Evolutionary conservation across 2,113 vertebrate genomes (phyloP).

Genomic region (Puffinus mauretanicus): DNA sequence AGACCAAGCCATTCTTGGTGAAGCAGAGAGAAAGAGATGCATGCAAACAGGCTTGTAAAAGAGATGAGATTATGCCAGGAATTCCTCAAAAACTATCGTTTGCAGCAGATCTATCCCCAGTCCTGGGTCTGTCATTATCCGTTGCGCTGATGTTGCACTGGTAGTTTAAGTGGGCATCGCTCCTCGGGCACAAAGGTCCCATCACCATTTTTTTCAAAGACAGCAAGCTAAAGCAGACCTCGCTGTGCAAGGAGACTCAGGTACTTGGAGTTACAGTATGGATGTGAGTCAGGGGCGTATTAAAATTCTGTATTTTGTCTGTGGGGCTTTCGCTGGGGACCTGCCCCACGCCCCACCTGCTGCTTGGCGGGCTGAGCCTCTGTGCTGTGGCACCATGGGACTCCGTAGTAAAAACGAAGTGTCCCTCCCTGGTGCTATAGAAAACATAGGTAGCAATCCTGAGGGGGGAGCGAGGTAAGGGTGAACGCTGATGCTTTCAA

Average conservation of each 20-base stretch:
- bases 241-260: neutral
- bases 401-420: neutral
- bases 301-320: neutral
- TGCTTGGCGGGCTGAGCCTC: neutral
- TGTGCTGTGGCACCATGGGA: neutral
- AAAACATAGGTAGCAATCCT: accelerated
- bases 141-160: neutral
- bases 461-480: neutral
- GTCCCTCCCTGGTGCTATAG: neutral
- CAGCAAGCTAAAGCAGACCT: neutral
- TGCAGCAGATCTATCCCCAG: neutral
- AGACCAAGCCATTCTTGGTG: neutral
- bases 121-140: neutral
- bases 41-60: neutral
- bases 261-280: neutral
- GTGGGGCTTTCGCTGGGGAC: neutral
- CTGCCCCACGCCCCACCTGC: neutral
- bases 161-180: neutral
- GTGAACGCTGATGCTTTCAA: neutral
- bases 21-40: neutral
- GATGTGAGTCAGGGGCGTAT: neutral
- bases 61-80: neutral
- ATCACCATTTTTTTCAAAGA: neutral
- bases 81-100: neutral
- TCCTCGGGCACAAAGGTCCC: neutral